Conservation (phyloP, 2,888 invertebrate genomes). For the Drosophila mayaguana region DNA sequence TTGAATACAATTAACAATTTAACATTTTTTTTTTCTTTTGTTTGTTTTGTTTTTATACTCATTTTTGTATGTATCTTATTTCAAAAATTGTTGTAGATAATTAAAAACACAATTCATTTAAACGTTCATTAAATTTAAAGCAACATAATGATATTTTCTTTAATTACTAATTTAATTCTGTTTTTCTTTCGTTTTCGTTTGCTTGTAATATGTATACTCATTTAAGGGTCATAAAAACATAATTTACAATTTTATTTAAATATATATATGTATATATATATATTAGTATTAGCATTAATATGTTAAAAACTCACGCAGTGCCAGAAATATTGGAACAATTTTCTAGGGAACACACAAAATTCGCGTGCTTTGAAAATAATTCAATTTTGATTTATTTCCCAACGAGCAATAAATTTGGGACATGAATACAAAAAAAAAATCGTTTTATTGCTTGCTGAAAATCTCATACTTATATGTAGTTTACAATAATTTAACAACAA, state of each 20-base stretch:
- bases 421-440: conserved; percentile 33
- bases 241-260: conserved; percentile 55
- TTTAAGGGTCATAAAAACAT: conserved; percentile 56
- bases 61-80: conserved; percentile 49
- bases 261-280: conserved; percentile 25
- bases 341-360: conserved; percentile 32
- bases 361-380: conserved; percentile 28
- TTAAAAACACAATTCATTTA: conserved; percentile 53
- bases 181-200: conserved; percentile 19
- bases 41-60: conserved; percentile 13
- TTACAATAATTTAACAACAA: conserved; percentile 64
- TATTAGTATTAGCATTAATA: conserved; percentile 18
- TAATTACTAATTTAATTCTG: conserved; percentile 54
- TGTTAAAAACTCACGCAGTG: conserved; percentile 42
- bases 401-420: conserved; percentile 41
- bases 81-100: conserved; percentile 35
- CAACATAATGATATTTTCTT: conserved; percentile 68
- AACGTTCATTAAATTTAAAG: conserved; percentile 48
- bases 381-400: conserved; percentile 42
- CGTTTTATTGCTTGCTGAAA: conserved; percentile 51
- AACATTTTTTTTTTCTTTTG: conserved; percentile 22
- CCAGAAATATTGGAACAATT: conserved; percentile 36
- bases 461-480: conserved; percentile 48
- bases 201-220: conserved; percentile 52
- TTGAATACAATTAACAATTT: conserved; percentile 72